Percentiles rank a stretch among this genome's conserved stretches.
phyloP scores from a whole-genome alignment of 2,113 vertebrate genomes.

The Grammomys dolichurus region DNA sequence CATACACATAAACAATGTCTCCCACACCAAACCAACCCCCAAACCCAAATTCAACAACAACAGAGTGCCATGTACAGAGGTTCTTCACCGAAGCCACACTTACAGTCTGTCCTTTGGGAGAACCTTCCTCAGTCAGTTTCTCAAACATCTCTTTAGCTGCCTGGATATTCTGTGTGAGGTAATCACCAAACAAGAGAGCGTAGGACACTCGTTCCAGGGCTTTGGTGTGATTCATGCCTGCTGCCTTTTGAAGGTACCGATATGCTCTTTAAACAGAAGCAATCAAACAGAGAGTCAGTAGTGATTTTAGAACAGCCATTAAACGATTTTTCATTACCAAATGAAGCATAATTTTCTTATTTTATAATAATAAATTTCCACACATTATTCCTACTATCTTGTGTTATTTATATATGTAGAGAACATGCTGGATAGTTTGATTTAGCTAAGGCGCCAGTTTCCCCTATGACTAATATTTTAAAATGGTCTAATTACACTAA shows the following conservation, averaged over 20 bases:
- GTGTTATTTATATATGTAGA: background rate
- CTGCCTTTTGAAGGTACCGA: slow-evolving; percentile 93
- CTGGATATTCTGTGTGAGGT: slow-evolving; percentile 93
- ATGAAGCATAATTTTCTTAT: slow-evolving; percentile 6
- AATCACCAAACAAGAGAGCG: slow-evolving; percentile 96
- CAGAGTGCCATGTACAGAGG: background rate
- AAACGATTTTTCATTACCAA: slow-evolving; percentile 23
- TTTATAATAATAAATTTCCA: background rate
- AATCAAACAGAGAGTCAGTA: slow-evolving; percentile 63
- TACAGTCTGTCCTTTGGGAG: slow-evolving; percentile 97
- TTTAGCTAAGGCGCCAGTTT: background rate
- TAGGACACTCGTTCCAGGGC: slow-evolving; percentile 98
- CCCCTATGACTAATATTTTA: background rate
- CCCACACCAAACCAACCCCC: background rate
- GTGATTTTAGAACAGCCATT: slow-evolving; percentile 39
- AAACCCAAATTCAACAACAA: no score
- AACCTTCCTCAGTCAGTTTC: slow-evolving; percentile 95
- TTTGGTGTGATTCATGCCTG: slow-evolving; percentile 94
- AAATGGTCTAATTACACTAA: background rate
- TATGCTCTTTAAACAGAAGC: slow-evolving; percentile 90
- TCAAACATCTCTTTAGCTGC: slow-evolving; percentile 95
- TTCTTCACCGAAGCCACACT: background rate
- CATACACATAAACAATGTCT: background rate
- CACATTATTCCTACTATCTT: slow-evolving; percentile 27
- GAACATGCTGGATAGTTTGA: slow-evolving; percentile 38